Conservation (phyloP, 2,113 vertebrate genomes). For the Vireo altiloquus region DNA sequence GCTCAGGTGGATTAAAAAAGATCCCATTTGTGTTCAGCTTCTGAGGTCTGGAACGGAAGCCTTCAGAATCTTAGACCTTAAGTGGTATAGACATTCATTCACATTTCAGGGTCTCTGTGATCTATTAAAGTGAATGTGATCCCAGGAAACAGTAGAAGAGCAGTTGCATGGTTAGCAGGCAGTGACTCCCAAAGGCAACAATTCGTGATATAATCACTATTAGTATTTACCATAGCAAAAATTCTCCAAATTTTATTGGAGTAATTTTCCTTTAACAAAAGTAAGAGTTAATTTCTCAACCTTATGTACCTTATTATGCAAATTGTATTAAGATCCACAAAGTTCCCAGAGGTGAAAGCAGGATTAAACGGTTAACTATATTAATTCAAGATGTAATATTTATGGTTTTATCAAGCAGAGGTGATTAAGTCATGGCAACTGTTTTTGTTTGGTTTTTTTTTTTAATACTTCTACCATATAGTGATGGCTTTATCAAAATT, state of each 20-base stretch:
- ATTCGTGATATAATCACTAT: not conserved
- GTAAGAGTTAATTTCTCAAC: not conserved
- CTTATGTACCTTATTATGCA: not conserved
- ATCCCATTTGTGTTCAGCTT: not conserved
- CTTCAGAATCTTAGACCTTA: not conserved
- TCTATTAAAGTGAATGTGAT: not conserved
- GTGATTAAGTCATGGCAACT: not conserved
- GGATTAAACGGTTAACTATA: not conserved
- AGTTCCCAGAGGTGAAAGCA: not conserved
- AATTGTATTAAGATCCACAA: not conserved
- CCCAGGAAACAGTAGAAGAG: not conserved
- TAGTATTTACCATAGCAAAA: not conserved
- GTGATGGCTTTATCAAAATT: not conserved
- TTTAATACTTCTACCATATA: not conserved
- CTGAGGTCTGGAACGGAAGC: not conserved
- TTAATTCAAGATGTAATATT: not conserved
- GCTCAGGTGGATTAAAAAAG: not conserved
- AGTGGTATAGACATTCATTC: accelerated
- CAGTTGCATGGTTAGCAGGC: not conserved
- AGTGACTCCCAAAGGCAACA: not conserved
- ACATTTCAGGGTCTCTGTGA: not conserved
- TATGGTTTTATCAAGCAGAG: not conserved
- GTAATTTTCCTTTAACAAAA: not conserved
- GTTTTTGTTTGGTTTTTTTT: not conserved
- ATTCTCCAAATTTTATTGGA: not conserved